Conservation (phyloP, 2,888 invertebrate genomes). For the Rotaria magnacalcarata region DNA sequence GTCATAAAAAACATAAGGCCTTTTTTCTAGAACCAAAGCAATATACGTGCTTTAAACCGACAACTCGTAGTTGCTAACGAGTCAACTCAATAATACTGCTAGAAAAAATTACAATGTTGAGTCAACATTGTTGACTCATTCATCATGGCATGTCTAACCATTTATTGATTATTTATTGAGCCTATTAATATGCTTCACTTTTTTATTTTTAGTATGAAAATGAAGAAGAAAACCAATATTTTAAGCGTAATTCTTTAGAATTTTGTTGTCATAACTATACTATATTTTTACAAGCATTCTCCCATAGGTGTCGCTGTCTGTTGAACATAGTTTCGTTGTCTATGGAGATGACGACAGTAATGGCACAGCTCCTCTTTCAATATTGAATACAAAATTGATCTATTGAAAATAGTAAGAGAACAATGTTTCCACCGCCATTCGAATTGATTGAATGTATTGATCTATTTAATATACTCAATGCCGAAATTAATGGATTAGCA, state of each 20-base stretch:
- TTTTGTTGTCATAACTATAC: neutral
- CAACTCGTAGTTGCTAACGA: neutral
- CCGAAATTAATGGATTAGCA: conserved; percentile 51
- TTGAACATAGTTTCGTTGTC: neutral
- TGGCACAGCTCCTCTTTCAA: neutral
- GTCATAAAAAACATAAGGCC: too few relatives aligned
- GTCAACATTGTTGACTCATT: too few relatives aligned
- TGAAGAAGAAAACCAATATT: neutral
- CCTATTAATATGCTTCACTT: too few relatives aligned
- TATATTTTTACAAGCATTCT: neutral
- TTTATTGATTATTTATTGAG: too few relatives aligned
- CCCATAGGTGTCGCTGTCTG: neutral
- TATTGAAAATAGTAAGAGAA: neutral
- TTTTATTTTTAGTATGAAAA: too few relatives aligned
- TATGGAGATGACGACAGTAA: neutral
- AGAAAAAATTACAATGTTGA: neutral
- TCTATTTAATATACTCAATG: conserved; percentile 57
- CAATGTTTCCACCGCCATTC: conserved; percentile 41
- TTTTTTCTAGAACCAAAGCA: too few relatives aligned
- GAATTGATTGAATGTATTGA: conserved; percentile 53
- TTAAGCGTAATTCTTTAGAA: neutral
- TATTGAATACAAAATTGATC: neutral
- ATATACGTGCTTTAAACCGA: neutral
- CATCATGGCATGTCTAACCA: neutral
- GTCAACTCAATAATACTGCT: neutral